Base-by-base conservation (phyloP, 2,113 vertebrate species). In the Hyaena hyaena region DNA sequence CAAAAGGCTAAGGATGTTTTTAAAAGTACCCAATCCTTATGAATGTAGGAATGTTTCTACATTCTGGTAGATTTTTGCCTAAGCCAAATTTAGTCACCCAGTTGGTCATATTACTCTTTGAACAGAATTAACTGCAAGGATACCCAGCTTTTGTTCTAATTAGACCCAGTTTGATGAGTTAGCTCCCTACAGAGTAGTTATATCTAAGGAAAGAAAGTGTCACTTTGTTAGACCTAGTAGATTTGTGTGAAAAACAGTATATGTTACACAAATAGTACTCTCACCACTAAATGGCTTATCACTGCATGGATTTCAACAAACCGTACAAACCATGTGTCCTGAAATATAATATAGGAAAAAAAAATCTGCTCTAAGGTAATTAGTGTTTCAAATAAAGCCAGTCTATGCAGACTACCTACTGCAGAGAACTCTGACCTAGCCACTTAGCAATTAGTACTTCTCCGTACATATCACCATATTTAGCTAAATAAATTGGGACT, bases 301-400 rank as follows among this genome's bases (percentile, higher is more conserved):
- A 12, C 8, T 55, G 63, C 11, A 43, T 31, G 28, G 58, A 88
- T 92, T 77, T 88, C 65, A 21, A 69, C 74, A 50, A 95, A 69
- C 7, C 39, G 6, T n/a, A 43, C 39, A 87, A 86, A 76, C 16
- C 24, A 2, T 39, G 26, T 79, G 55, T 82, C n/a, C 14, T 79
- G 10, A 89, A 81, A 63, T 28, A 28, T 81, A 43, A 84, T 33
- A 58, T 16, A 61, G 55, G 68, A 31, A 16, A 31, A 35, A 35
- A 61, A 71, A 28, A 21, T n/a, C 12, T 65, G 33, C 43, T 69
- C 28, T 88, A 80, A 66, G 61, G 69, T 92, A 89, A 79, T 71
- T 55, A 93, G 33, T 24, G 69, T 69, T 93, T 81, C 39, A 93
- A 83, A 71, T 63, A 58, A 76, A 92, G 11, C 23, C 21, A 96